These are phyloP conservation scores for Mormyrus lacerda DNA, from an alignment of 2,113 vertebrate genomes.

Conservation along the genomic window DNA sequence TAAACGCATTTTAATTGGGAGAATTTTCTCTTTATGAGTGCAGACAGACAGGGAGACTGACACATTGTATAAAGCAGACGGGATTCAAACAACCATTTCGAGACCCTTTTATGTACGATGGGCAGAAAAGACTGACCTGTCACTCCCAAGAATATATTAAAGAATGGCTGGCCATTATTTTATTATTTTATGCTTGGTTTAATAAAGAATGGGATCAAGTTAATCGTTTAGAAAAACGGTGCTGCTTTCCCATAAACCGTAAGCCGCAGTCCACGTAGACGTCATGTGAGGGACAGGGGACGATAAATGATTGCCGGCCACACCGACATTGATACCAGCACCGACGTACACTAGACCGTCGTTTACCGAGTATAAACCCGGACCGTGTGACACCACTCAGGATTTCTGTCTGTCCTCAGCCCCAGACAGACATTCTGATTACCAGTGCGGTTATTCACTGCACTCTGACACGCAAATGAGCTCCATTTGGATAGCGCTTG, in stretches of 20 bases:
- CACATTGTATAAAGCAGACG: neutral
- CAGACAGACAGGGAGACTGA: neutral
- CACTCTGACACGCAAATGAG: constrained; percentile 70
- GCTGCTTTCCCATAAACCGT: neutral
- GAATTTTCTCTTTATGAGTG: neutral
- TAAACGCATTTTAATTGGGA: neutral
- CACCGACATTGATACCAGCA: neutral
- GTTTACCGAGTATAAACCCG: constrained; percentile 4
- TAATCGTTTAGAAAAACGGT: neutral
- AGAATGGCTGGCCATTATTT: neutral
- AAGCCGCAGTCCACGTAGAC: neutral
- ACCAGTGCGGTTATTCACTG: constrained; percentile 71
- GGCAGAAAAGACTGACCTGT: neutral
- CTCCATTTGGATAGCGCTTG: constrained; percentile 69
- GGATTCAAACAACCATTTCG: neutral
- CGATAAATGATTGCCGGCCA: neutral
- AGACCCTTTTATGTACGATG: neutral
- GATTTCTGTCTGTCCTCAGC: constrained; percentile 50
- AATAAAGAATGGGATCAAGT: neutral
- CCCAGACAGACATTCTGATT: constrained; percentile 77
- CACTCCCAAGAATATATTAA: neutral
- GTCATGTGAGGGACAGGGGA: neutral
- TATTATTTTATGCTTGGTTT: neutral
- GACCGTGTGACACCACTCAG: constrained; percentile 44
- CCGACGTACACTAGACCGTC: neutral